Base-by-base conservation (phyloP, 2,797 vertebrate genomes). In the Enteromius trimaculatus region DNA sequence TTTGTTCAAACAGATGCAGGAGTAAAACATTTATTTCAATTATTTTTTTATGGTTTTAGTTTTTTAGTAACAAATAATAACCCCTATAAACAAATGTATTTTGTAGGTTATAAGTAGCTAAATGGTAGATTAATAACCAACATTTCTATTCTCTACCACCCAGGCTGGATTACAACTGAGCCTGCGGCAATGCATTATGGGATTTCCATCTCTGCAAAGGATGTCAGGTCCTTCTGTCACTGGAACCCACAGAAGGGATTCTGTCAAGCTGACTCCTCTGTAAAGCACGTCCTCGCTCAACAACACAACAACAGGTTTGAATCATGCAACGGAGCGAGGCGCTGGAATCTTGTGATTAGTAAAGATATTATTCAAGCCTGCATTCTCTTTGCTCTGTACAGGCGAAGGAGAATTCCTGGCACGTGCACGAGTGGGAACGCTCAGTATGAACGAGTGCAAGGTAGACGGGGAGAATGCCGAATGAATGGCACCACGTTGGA, bases 331-430 rank as follows among this genome's bases (percentile, higher is more conserved):
- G 19, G 23, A 71, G 53, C 66, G 34, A 84, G 79, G 75, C 60
- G 21, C 66, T 80, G 84, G 85, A 87, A 87, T 90, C 69, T 83
- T 70, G 78, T 85, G 85, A 88, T 90, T 89, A 88, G 86, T 86
- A 87, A 83, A 86, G 86, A 89, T 88, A 84, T 85, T 80, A 89
- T 86, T 85, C 88, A 84, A 86, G 87, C 64, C 42, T 10, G 81
- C 82, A 89, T 89, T 88, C 86, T 81, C 69, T 78, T 82, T 55
- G 74, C 76, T 81, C 7, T 29, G 62, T 70, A 64, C 80, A 85
- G 72, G 77, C 71, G 31, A 75, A 14, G 65, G 78, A 87, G 81
- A 88, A 90, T 81, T 83, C 51, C 17, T 71, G 82, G 84, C 87
- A 88, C 76, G 82, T 79, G 34, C 7, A 76, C 16, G 79, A 88